Percentiles rank a stretch among this genome's conserved stretches.
Conservation (phyloP, 2,888 invertebrate genomes). For the Oligia strigilis region DNA sequence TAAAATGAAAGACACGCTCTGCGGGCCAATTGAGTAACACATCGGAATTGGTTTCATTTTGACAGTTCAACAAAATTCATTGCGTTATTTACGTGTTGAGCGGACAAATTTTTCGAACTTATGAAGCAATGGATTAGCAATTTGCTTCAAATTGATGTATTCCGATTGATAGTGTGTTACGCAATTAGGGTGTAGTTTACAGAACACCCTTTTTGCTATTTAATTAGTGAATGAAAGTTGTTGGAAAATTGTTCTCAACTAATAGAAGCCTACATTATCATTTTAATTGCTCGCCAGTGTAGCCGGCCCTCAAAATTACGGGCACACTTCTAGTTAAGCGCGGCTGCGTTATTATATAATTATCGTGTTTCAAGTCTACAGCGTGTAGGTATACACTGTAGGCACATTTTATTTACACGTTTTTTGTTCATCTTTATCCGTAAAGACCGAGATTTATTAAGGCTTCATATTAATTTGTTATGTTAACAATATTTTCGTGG, state of each 20-base stretch:
- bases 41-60: too few relatives aligned
- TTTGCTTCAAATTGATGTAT: too few relatives aligned
- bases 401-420: conserved; percentile 22
- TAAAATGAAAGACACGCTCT: neutral
- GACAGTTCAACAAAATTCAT: too few relatives aligned
- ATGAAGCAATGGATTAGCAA: too few relatives aligned
- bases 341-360: conserved; percentile 44
- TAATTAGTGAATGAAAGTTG: conserved; percentile 4
- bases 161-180: too few relatives aligned
- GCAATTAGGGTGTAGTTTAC: neutral
- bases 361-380: conserved; percentile 32
- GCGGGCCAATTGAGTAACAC: too few relatives aligned
- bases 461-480: conserved; percentile 16
- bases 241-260: conserved; percentile 19
- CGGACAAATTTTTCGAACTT: too few relatives aligned
- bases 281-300: conserved; percentile 40
- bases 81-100: too few relatives aligned
- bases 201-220: neutral
- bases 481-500: neutral
- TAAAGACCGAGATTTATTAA: neutral
- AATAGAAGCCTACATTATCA: conserved; percentile 14
- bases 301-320: conserved; percentile 27
- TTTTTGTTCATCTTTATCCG: neutral
- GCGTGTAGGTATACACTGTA: neutral
- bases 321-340: conserved; percentile 21